Base-by-base conservation (phyloP, 2,888 invertebrate species). In the Stenurella melanura region DNA sequence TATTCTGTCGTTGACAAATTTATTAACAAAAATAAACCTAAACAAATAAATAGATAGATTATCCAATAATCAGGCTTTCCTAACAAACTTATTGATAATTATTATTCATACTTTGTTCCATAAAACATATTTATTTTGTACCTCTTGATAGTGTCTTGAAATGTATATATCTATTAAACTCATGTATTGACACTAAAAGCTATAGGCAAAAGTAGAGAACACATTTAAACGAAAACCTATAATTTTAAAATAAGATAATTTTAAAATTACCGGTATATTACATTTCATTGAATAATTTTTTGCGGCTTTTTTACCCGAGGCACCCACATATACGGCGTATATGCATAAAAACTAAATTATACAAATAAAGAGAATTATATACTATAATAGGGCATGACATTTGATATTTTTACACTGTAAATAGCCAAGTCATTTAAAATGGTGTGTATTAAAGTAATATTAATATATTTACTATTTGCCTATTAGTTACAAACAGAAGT, bases 331-430 rank as follows among this genome's bases (percentile, higher is more conserved):
- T 18, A n/a, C 1, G 34, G 42, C 64, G 17, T 12, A 17, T 64
- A 17, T 15, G 18, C 11, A 19, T 64, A 42, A 64, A 42, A 61
- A 64, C 21, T 17, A 42, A 64, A 64, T 42, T 64, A 34, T 11
- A 64, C 42, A 64, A 12, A 42, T 42, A 15, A 42, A 42, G 42
- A 30, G 18, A 64, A 64, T 64, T 64, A 64, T 38, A 64, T 19
- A 18, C 42, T 64, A 42, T 42, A 64, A 64, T 42, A 42, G 19
- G 17, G 19, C 42, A 64, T 64, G 64, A 42, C 64, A 64, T 64
- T 64, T 64, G 4, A 17, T 3, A 12, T 64, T 30, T 18, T 42
- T 18, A 17, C 11, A 21, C 19, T 42, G 6, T 7, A 42, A 64
- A 64, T 18, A 34, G 64, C 30, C 17, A 34, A 30, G 15, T 42